These are phyloP conservation scores for Temnothorax curvispinosus DNA, from an alignment of 1,140 invertebrate species.

Conservation along the genomic window DNA sequence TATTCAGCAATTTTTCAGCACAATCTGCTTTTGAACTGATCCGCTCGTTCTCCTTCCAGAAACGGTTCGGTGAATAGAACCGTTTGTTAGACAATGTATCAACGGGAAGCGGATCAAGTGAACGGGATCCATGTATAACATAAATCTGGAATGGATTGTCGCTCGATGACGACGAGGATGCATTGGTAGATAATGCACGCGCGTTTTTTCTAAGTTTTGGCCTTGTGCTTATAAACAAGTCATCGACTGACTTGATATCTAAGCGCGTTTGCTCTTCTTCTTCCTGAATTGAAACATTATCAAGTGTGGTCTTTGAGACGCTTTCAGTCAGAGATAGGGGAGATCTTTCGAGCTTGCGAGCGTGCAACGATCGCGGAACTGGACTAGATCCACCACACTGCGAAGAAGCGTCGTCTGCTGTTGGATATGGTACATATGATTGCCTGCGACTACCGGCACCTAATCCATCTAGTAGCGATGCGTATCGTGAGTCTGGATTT, in stretches of 20 bases:
- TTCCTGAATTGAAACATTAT: constrained; percentile 83
- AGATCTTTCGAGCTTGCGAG: constrained; percentile 75
- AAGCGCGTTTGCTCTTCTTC: constrained; percentile 79
- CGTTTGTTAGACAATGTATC: constrained; percentile 57
- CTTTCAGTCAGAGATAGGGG: constrained; percentile 80
- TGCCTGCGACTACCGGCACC: constrained; percentile 86
- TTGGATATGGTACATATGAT: constrained; percentile 85
- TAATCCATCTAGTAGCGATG: constrained; percentile 84
- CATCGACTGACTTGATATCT: constrained; percentile 81
- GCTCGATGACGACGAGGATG: constrained; percentile 86
- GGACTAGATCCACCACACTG: constrained; percentile 79
- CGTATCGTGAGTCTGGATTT: constrained; percentile 90
- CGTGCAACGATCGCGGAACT: constrained; percentile 71
- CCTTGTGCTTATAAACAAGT: constrained; percentile 77
- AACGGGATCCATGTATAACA: constrained; percentile 84
- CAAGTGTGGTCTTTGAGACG: constrained; percentile 85
- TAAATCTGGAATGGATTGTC: constrained; percentile 80
- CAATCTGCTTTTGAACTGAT: constrained; percentile 82
- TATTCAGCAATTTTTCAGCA: constrained; percentile 85
- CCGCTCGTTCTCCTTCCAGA: constrained; percentile 80
- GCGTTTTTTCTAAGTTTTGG: constrained; percentile 77
- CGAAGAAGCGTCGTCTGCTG: constrained; percentile 78
- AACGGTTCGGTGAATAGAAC: constrained; percentile 56
- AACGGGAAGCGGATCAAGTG: constrained; percentile 85
- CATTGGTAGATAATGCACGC: constrained; percentile 86